These are phyloP conservation scores for Spisula solida DNA, from an alignment of 2,888 invertebrate species.

Conservation along the genomic window DNA sequence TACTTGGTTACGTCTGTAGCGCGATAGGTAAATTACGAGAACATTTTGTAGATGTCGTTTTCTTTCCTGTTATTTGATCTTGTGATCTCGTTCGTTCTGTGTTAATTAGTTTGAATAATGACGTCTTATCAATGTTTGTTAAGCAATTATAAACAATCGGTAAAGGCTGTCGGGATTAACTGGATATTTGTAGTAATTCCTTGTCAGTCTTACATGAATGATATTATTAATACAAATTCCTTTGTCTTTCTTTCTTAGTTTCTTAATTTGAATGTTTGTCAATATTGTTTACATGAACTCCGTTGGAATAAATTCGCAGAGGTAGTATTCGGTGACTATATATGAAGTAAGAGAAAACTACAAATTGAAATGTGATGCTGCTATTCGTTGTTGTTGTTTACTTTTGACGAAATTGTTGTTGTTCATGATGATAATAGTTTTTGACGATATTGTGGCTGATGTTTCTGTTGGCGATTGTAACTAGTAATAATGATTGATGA, in stretches of 20 bases:
- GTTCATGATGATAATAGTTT: too few relatives aligned
- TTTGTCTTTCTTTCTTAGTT: neutral
- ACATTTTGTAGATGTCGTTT: neutral
- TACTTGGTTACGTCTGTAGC: neutral
- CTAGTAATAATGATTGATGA: too few relatives aligned
- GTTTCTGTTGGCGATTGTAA: too few relatives aligned
- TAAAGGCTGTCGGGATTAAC: neutral
- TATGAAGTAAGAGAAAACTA: too few relatives aligned
- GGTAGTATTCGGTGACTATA: too few relatives aligned
- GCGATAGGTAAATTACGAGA: neutral
- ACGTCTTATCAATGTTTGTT: neutral
- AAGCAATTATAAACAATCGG: neutral
- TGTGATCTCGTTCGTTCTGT: neutral
- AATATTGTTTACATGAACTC: neutral
- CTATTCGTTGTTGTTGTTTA: too few relatives aligned
- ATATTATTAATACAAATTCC: neutral
- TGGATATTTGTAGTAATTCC: neutral
- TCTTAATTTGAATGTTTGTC: slow-evolving; percentile 7
- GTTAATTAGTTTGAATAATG: slow-evolving; percentile 5
- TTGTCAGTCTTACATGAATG: neutral
- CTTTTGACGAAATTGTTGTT: too few relatives aligned
- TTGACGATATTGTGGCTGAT: too few relatives aligned
- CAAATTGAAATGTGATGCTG: too few relatives aligned
- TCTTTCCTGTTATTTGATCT: neutral
- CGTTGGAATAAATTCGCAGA: neutral